Evolutionary conservation across 2,888 invertebrate species (phyloP), one percentile per base, ranked within the genome.

Genomic region (Andricus curvator): DNA sequence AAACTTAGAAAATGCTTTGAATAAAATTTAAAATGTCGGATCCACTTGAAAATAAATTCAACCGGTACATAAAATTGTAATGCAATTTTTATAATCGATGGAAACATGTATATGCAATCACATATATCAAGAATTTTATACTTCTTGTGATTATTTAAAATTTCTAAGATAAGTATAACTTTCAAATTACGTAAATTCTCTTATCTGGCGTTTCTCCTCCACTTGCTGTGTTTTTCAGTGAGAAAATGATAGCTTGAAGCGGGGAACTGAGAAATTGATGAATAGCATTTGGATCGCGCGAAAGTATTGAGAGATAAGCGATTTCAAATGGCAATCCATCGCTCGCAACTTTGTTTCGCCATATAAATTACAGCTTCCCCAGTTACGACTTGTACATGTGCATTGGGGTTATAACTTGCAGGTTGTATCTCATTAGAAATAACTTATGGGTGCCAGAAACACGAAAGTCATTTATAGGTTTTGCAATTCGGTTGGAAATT

Each of bases 251-350:
- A 74, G 74, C 22, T 74, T 74, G 56, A 56, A 74, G 56, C 22
- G 56, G 56, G 37, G 56, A 74, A 74, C 74, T 51, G 74, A 56
- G 74, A 74, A 74, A 74, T 74, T 74, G 74, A 74, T 74, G 74
- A 74, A 74, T 74, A 74, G 74, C 74, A 74, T 74, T 74, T 74
- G 74, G 56, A 74, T 74, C 48, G 56, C 56, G 56, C 33, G 74
- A 74, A 74, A 74, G 74, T 74, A 74, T 74, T 74, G 74, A 74
- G 33, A 74, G 74, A 74, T 74, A 74, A 74, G 74, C 74, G 56
- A 74, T 56, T 74, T 74, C 56, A 74, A 74, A 74, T 74, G 74
- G 74, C 74, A 74, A 74, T 74, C 33, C 74, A 56, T 74, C 56
- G 74, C 74, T 74, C 33, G 33, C 74, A 74, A 74, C 74, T 74